Evolutionary conservation across 1,140 invertebrate genomes (phyloP).

Genomic region (Zaprionus camerounensis): DNA sequence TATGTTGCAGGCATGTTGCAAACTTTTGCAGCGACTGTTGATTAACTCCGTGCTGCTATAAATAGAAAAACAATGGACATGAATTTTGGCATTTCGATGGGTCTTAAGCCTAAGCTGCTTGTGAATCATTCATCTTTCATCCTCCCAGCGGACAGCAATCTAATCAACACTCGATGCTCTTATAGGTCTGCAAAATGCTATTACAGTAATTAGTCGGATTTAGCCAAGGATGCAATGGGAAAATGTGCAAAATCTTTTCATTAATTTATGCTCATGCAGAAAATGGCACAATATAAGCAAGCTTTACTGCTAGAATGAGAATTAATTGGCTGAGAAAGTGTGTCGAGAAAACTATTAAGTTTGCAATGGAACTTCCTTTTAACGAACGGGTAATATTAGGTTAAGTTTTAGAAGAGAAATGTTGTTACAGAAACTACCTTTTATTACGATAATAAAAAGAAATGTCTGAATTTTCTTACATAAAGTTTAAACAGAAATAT

Average conservation of each 20-base stretch:
- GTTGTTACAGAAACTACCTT: too few relatives aligned
- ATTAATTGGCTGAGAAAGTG: neutral
- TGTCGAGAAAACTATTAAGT: neutral
- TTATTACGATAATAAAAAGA: too few relatives aligned
- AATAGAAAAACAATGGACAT: constrained; percentile 35
- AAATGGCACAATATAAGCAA: neutral
- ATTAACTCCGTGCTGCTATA: constrained; percentile 80
- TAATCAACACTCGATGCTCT: neutral
- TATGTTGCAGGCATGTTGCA: constrained; percentile 84
- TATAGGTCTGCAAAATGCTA: neutral
- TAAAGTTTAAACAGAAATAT: neutral
- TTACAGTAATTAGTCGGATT: neutral
- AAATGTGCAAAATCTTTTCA: constrained; percentile 15
- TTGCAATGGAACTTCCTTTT: neutral
- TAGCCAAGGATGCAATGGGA: neutral
- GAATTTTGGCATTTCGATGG: constrained; percentile 4
- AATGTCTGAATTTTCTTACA: too few relatives aligned
- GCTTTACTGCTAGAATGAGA: neutral
- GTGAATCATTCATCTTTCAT: neutral
- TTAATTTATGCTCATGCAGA: constrained; percentile 10
- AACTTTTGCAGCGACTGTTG: constrained; percentile 84
- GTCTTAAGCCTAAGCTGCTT: constrained; percentile 2
- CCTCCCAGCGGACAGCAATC: neutral
- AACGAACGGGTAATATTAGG: too few relatives aligned
- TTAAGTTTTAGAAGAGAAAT: too few relatives aligned